Base-by-base conservation (phyloP, 2,888 invertebrate species). In the Phengaris arion region DNA sequence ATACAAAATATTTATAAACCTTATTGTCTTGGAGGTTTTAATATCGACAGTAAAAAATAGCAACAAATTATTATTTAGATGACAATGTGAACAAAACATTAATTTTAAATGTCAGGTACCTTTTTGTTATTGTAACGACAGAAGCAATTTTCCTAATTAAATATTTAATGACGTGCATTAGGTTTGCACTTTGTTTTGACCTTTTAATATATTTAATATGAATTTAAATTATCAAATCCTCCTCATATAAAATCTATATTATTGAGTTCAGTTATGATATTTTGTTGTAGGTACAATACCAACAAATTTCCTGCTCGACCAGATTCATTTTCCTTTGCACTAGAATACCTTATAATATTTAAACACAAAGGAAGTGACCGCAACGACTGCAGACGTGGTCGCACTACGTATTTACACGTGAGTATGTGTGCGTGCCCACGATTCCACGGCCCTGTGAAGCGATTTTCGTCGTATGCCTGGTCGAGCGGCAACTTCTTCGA, bases 1-100 rank as follows among this genome's bases (percentile, higher is more conserved):
- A 86, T 85, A 87, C 88, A 87, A 91, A 91, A 91, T 89, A 91
- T 91, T 90, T 90, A 89, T 90, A 90, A 89, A 89, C 86, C 83
- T 81, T 82, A 84, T 22, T 87, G 86, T 86, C 85, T 85, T 84
- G 77, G 79, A 78, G 84, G 83, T 82, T 12, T 70, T 52, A 10
- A 72, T 52, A 54, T 74, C 74, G 15, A 68, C 57, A 48, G 51
- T 75, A 68, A 75, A 74, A 75, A 78, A 78, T 74, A 77, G 72
- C 77, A 78, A 78, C 77, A 77, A 79, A 78, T 77, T 78, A 78
- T 77, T 78, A 78, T 77, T 74, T 76, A 76, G 73, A 76, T 76
- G 77, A 74, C 75, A 77, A 78, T 77, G 76, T 78, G 77, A 76
- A 75, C 77, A 77, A 78, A 77, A 75, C 77, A 76, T 68, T 70